phyloP scores from a whole-genome alignment of 2,888 invertebrate species.

The Bimastos eiseni region DNA sequence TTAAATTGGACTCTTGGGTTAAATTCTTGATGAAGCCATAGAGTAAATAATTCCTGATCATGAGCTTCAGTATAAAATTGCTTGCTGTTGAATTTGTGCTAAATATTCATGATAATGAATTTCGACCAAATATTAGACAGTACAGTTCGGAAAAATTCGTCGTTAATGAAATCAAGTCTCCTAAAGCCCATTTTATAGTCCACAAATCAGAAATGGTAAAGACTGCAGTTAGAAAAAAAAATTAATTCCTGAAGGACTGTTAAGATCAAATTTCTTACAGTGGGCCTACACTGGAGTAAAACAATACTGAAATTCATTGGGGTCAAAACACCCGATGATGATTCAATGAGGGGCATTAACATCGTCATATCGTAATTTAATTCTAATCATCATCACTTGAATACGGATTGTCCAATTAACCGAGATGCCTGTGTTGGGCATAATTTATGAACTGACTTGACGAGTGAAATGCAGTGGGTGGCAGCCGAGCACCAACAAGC shows the following conservation, averaged over 20 bases:
- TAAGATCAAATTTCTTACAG: neutral
- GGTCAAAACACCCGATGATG: neutral
- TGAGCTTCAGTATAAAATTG: neutral
- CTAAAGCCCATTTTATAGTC: too few species aligned
- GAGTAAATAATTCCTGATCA: neutral
- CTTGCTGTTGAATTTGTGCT: neutral
- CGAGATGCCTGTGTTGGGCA: neutral
- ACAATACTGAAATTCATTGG: neutral
- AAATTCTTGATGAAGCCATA: neutral
- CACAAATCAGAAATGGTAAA: too few species aligned
- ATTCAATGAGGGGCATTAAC: neutral
- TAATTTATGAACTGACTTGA: conserved; percentile 13
- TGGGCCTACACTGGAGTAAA: neutral
- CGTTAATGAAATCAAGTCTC: too few species aligned
- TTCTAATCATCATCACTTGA: neutral
- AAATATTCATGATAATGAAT: neutral
- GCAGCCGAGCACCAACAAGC: neutral
- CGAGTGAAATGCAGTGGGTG: neutral
- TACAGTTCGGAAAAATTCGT: neutral
- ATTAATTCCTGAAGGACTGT: neutral
- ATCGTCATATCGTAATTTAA: neutral
- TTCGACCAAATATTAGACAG: neutral
- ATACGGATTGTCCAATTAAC: neutral
- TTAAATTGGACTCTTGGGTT: too few species aligned
- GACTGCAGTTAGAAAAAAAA: neutral